Percentiles rank a stretch among this genome's conserved stretches.
Evolutionary conservation across 1,140 invertebrate genomes (phyloP).

Genomic region (Conus betulinus): DNA sequence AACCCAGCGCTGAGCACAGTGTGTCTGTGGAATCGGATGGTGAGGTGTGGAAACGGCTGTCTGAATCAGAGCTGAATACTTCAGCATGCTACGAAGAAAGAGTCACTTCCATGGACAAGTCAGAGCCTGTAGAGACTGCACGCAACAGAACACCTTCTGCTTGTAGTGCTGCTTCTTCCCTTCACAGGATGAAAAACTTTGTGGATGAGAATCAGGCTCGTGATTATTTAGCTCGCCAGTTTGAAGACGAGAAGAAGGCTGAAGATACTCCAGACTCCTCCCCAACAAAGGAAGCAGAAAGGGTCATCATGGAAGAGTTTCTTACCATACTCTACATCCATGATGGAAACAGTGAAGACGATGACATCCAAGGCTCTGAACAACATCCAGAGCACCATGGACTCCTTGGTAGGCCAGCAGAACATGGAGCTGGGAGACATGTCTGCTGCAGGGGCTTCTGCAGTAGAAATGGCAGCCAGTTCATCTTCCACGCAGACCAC

Average conservation of each 20-base stretch:
- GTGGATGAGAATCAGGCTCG: constrained; percentile 67
- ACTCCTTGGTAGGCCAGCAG: constrained; percentile 32
- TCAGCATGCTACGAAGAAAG: constrained; percentile 16
- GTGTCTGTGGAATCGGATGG: constrained; percentile 33
- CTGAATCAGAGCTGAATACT: constrained; percentile 14
- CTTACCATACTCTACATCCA: constrained; percentile 78
- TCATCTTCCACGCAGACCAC: background rate
- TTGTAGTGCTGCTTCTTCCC: constrained; percentile 18
- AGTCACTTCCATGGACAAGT: constrained; percentile 30
- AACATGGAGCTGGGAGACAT: constrained; percentile 35
- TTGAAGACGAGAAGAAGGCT: constrained; percentile 45
- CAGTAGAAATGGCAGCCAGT: background rate
- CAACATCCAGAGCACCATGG: constrained; percentile 51
- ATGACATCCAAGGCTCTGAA: constrained; percentile 63
- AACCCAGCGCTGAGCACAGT: background rate
- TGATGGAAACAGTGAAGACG: constrained; percentile 56
- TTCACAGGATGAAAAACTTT: constrained; percentile 38
- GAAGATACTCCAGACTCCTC: background rate
- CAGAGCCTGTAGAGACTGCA: background rate
- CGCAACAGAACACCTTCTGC: constrained; percentile 23
- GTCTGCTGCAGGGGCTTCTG: constrained; percentile 23
- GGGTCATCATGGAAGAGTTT: constrained; percentile 68
- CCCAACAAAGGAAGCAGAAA: constrained; percentile 5
- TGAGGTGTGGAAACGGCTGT: constrained; percentile 41
- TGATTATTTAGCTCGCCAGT: constrained; percentile 67